A percentile compares a stretch with the other conserved stretches of the same genome.
Conservation (phyloP, 2,113 vertebrate species). For the Nycticorax nycticorax region DNA sequence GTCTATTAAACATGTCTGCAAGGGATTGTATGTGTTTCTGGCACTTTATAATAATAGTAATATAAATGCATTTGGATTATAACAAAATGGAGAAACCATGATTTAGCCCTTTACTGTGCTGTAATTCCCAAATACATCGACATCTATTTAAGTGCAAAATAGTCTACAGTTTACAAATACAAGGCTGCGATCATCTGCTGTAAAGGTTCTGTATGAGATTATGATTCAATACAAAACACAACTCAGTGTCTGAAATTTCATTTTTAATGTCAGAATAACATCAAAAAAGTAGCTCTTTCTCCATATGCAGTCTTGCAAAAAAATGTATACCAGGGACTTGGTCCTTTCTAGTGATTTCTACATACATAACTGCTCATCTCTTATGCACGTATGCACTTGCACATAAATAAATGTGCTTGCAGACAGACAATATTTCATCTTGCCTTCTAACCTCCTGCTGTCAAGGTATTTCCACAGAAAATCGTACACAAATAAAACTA, state of each 20-base stretch:
- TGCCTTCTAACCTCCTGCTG: slow-evolving; percentile 43
- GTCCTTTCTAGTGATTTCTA: slow-evolving; percentile 33
- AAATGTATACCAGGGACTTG: not conserved
- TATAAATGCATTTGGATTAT: slow-evolving; percentile 49
- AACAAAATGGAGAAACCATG: slow-evolving; percentile 33
- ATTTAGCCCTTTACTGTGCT: slow-evolving; percentile 18
- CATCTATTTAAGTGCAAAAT: slow-evolving; percentile 56
- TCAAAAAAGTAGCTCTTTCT: slow-evolving; percentile 34
- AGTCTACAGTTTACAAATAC: slow-evolving; percentile 31
- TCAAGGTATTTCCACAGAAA: slow-evolving; percentile 48
- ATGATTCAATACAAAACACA: slow-evolving; percentile 42
- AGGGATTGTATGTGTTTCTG: not conserved
- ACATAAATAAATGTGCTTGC: slow-evolving; percentile 46
- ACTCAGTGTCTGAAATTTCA: slow-evolving; percentile 28
- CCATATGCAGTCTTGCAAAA: slow-evolving; percentile 26
- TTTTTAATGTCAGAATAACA: slow-evolving; percentile 58
- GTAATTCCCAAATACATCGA: slow-evolving; percentile 51
- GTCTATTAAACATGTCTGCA: not conserved
- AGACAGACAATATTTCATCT: slow-evolving; percentile 52
- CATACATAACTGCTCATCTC: slow-evolving; percentile 20
- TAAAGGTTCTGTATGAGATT: slow-evolving; percentile 12
- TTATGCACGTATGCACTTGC: slow-evolving; percentile 33
- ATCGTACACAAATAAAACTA: slow-evolving; percentile 29
- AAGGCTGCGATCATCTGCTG: not conserved
- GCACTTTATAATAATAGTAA: slow-evolving; percentile 46